These are phyloP conservation scores for Rhadinocentrus ornatus DNA, from an alignment of 2,797 vertebrate genomes.

Conservation along the genomic window DNA sequence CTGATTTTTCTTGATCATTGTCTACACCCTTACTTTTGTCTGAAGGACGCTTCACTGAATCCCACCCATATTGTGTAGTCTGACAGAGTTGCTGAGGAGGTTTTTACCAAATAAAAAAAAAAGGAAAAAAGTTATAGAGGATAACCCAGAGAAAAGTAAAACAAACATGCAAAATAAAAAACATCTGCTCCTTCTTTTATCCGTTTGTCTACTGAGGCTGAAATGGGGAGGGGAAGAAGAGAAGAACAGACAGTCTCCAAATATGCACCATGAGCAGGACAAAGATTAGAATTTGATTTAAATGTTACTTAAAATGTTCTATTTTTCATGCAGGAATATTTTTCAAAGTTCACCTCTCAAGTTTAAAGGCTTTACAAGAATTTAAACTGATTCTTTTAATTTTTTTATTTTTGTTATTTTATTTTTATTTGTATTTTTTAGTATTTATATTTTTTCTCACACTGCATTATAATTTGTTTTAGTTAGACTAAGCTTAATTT, in stretches of 20 bases:
- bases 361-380: conserved; percentile 7
- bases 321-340: not conserved
- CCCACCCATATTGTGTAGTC: conserved; percentile 51
- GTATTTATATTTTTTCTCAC: too few species aligned
- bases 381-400: too few species aligned
- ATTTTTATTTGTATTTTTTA: too few species aligned
- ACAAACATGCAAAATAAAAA: not conserved
- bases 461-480: not conserved
- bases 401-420: too few species aligned
- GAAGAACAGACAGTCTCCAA: conserved; percentile 12
- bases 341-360: not conserved
- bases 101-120: conserved; percentile 46
- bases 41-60: conserved; percentile 61
- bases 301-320: not conserved
- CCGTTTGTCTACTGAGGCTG: conserved; percentile 20
- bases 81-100: conserved; percentile 59
- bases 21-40: conserved; percentile 55
- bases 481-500: conserved; percentile 1
- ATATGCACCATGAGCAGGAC: not conserved
- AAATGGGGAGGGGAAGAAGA: conserved; percentile 3
- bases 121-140: conserved; percentile 26
- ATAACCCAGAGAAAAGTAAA: not conserved
- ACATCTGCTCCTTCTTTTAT: conserved; percentile 23
- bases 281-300: not conserved
- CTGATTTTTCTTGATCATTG: conserved; percentile 31